Percentiles rank a stretch among this genome's conserved stretches.
Conservation (phyloP, 2,797 vertebrate genomes). For the Myotis planiceps region DNA sequence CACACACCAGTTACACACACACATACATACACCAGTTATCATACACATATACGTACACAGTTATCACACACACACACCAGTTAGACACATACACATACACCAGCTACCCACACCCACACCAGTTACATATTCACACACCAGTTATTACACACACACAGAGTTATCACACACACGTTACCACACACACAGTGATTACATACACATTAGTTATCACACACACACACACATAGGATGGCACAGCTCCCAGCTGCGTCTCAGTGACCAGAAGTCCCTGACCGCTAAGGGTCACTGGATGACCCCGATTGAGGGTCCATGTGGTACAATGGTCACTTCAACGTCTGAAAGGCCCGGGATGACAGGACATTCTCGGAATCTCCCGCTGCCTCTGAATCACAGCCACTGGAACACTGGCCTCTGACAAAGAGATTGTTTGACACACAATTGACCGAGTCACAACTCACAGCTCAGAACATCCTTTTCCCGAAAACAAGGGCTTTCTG, state of each 20-base stretch:
- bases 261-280: not conserved
- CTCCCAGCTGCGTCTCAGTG: not conserved
- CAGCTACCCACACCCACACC: not conserved
- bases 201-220: too few species aligned
- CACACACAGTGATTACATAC: not conserved
- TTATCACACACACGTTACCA: not conserved
- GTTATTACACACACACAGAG: not conserved
- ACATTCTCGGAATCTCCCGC: not conserved
- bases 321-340: not conserved
- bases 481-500: conserved; percentile 27
- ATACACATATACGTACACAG: not conserved
- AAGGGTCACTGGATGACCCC: not conserved
- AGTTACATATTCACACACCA: not conserved
- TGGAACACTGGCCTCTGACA: not conserved
- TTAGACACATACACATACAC: too few species aligned
- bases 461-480: conserved; percentile 18
- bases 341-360: not conserved
- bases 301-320: not conserved
- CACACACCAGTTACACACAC: not conserved
- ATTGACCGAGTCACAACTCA: not conserved
- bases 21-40: not conserved
- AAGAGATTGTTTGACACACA: not conserved
- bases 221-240: not conserved
- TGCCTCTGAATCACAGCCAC: not conserved
- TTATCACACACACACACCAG: not conserved